A percentile compares a stretch with the other conserved stretches of the same genome.
Evolutionary conservation across 2,888 invertebrate genomes (phyloP).

Genomic region (Sphaerophoria taeniata): DNA sequence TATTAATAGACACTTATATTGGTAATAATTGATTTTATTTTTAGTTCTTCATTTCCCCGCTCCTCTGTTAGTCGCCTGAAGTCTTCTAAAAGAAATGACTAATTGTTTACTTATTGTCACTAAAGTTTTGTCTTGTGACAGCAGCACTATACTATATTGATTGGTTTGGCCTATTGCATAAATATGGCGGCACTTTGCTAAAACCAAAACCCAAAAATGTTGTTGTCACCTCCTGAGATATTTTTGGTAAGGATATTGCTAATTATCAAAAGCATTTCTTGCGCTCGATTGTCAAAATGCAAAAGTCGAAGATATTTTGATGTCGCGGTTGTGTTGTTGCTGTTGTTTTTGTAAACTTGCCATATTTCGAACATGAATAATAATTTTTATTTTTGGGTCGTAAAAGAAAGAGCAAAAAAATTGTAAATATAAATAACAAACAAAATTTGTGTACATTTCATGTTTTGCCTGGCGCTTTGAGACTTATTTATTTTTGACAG

Average conservation of each 20-base stretch:
- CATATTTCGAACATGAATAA: slow-evolving; percentile 37
- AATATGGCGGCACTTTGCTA: slow-evolving; percentile 37
- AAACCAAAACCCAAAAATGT: neutral
- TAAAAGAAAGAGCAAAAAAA: slow-evolving; percentile 6
- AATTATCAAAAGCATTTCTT: slow-evolving; percentile 41
- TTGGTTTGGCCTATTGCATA: slow-evolving; percentile 7
- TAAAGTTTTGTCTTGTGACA: slow-evolving; percentile 29
- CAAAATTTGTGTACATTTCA: slow-evolving; percentile 18
- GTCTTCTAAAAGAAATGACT: slow-evolving; percentile 54
- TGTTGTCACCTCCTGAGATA: slow-evolving; percentile 41
- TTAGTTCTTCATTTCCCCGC: slow-evolving; percentile 28
- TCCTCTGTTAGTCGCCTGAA: slow-evolving; percentile 29
- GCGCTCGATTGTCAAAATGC: slow-evolving; percentile 36
- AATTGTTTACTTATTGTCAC: slow-evolving; percentile 66
- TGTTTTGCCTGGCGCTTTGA: slow-evolving; percentile 47
- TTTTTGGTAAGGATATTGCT: slow-evolving; percentile 67
- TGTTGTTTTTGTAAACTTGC: neutral
- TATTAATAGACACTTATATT: slow-evolving; percentile 68
- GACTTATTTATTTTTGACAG: neutral
- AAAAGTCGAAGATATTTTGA: slow-evolving; percentile 40
- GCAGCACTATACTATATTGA: slow-evolving; percentile 2
- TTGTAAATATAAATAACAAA: slow-evolving; percentile 17
- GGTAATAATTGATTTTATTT: slow-evolving; percentile 74
- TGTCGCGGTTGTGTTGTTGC: slow-evolving; percentile 29
- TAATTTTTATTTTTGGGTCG: slow-evolving; percentile 42